Evolutionary conservation across 1,140 invertebrate species (phyloP), one percentile per base, ranked within the genome.

Genomic region (Drosophila bipectinata): DNA sequence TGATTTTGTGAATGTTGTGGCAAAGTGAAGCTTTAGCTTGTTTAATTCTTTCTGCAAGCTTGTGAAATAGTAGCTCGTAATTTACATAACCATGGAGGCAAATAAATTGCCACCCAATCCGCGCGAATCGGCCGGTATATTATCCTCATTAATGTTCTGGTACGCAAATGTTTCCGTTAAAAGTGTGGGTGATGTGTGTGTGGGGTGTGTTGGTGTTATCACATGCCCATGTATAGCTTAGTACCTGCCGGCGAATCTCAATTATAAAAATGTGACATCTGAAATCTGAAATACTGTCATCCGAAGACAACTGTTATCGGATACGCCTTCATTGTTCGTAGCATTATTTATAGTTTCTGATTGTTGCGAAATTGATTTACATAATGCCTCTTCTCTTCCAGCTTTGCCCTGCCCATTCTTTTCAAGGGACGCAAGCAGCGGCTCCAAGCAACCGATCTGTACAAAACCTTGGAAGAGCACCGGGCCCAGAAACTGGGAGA

Each of bases 401-500:
- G 93, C 54, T 93, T 92, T 73, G 92, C 92, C 2, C 66, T 93
- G 14, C 92, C 93, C 48, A 92, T 93, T 44, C 92, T 94, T 55
- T 91, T 92, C 45, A 91, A 92, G 68, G 93, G 93, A 3, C 91
- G 91, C 21, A 93, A 92, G 61, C 91, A 92, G 32, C 93, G 93
- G 41, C 77, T 94, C 14, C 92, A 94, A 76, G 90, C 92, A 24
- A 77, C 81, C 6, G 94, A 95, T 90, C 85, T 95, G 0, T 94
- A 93, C 64, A 89, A 93, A 71, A 91, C 93, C 18, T 85, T 94
- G 2, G 84, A 92, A n/a, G 93, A 94, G 55, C 94, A 95, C 68
- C 90, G 89, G 49, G 93, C 93, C 0, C 73, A 85, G 3, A 75
- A 51, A 1, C 59, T 91, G 47, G 90, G 90, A 3, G 72, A 82